phyloP scores from a whole-genome alignment of 1,140 invertebrate species.

The Asbolus verrucosus region DNA sequence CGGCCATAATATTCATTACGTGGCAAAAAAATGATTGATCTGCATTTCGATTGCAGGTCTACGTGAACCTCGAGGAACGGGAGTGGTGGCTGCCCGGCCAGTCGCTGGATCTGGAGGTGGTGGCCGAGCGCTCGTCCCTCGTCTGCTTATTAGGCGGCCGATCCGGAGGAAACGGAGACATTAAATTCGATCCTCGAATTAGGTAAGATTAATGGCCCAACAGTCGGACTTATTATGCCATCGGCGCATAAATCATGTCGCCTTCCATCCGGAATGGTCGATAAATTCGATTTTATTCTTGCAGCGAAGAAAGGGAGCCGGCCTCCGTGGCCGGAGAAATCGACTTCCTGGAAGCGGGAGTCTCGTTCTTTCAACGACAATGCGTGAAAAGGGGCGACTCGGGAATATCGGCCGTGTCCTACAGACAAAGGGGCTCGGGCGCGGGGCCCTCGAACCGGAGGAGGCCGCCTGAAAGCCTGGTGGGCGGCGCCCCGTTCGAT shows the following conservation, averaged over 20 bases:
- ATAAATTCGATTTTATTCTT: constrained; percentile 24
- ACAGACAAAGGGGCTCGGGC: constrained; percentile 66
- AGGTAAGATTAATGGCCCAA: constrained; percentile 58
- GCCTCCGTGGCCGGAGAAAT: constrained; percentile 65
- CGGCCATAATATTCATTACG: too few relatives aligned
- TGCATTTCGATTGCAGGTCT: too few relatives aligned
- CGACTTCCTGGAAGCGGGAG: constrained; percentile 72
- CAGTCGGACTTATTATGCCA: constrained; percentile 3
- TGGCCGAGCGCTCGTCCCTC: constrained; percentile 69
- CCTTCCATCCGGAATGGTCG: constrained; percentile 14
- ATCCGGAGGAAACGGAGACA: constrained; percentile 64
- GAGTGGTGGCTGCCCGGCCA: constrained; percentile 71
- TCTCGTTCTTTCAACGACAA: constrained; percentile 69
- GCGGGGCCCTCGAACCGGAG: constrained; percentile 63
- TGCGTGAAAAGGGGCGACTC: constrained; percentile 62
- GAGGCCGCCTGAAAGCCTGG: constrained; percentile 64
- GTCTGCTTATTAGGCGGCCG: constrained; percentile 71
- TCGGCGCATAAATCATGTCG: constrained; percentile 15
- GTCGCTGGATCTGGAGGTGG: constrained; percentile 67
- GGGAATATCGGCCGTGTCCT: constrained; percentile 66
- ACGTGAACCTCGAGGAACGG: constrained; percentile 69
- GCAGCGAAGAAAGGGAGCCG: constrained; percentile 61
- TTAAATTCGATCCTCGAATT: constrained; percentile 67
- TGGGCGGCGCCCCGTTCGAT: constrained; percentile 68
- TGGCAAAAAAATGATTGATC: background rate